Conservation (phyloP, 2,888 invertebrate genomes). For the Gari tellinella region DNA sequence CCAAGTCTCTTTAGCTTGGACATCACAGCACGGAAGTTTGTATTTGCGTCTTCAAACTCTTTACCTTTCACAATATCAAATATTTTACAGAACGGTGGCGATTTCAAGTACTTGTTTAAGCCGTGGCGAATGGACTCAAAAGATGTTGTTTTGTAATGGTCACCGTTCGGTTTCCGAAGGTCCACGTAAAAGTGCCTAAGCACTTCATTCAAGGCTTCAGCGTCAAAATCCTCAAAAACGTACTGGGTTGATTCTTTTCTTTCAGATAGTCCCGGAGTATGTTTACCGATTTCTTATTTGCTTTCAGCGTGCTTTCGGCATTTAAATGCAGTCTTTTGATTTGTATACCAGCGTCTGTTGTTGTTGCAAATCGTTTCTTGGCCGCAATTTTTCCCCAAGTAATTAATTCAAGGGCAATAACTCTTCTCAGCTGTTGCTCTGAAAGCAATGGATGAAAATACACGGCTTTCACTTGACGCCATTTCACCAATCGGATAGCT, state of each 20-base stretch:
- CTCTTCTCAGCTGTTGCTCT: too few species aligned
- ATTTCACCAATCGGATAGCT: too few species aligned
- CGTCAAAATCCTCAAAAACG: conserved; percentile 19
- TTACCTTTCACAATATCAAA: conserved; percentile 11
- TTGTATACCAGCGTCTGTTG: too few species aligned
- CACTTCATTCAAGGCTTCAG: not conserved
- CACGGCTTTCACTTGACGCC: too few species aligned
- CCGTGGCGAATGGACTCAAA: conserved; percentile 1
- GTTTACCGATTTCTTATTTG: too few species aligned
- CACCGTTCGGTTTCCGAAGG: conserved; percentile 23
- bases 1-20: conserved; percentile 10
- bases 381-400: too few species aligned
- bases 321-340: too few species aligned
- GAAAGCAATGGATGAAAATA: too few species aligned
- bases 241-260: conserved; percentile 15
- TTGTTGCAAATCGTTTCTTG: too few species aligned
- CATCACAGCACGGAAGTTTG: conserved; percentile 4
- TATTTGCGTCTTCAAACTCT: conserved; percentile 13
- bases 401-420: too few species aligned
- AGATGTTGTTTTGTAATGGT: conserved; percentile 18
- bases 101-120: conserved; percentile 17
- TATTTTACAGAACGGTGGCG: conserved; percentile 10
- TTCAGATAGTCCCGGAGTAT: conserved; percentile 6
- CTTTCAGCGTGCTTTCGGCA: too few species aligned
- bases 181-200: conserved; percentile 22